phyloP scores from a whole-genome alignment of 2,113 vertebrate species.

The Furnarius figulus region DNA sequence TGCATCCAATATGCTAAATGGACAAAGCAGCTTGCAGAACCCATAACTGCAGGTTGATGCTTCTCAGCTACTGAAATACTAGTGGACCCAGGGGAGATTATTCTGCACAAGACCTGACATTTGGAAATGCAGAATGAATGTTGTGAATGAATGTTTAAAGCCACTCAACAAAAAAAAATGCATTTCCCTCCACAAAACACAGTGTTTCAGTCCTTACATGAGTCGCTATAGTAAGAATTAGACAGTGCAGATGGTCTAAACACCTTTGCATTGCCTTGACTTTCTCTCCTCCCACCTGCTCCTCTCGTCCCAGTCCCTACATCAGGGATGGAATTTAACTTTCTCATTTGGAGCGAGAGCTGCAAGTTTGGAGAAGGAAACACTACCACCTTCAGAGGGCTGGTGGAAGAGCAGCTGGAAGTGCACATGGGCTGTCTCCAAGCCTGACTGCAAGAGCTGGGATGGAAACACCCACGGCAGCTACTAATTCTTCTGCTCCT shows the following conservation, averaged over 20 bases:
- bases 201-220: background rate
- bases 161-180: background rate
- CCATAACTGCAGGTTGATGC: fast-evolving
- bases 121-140: background rate
- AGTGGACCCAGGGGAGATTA: background rate
- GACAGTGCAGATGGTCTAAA: background rate
- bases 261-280: background rate
- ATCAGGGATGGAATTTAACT: background rate
- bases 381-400: constrained; percentile 45
- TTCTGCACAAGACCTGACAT: background rate
- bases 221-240: background rate
- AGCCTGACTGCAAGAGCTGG: background rate
- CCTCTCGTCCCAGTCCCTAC: fast-evolving
- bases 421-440: background rate
- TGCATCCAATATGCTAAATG: background rate
- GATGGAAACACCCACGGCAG: fast-evolving
- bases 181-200: background rate
- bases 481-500: background rate
- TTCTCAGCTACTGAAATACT: background rate
- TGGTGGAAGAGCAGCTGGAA: constrained; percentile 16
- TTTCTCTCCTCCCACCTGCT: background rate
- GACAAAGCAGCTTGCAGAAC: background rate
- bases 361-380: background rate
- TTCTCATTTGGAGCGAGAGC: background rate
- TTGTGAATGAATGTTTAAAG: background rate